These are phyloP conservation scores for Trachelus tabidus DNA, from an alignment of 2,888 invertebrate species.

Conservation along the genomic window DNA sequence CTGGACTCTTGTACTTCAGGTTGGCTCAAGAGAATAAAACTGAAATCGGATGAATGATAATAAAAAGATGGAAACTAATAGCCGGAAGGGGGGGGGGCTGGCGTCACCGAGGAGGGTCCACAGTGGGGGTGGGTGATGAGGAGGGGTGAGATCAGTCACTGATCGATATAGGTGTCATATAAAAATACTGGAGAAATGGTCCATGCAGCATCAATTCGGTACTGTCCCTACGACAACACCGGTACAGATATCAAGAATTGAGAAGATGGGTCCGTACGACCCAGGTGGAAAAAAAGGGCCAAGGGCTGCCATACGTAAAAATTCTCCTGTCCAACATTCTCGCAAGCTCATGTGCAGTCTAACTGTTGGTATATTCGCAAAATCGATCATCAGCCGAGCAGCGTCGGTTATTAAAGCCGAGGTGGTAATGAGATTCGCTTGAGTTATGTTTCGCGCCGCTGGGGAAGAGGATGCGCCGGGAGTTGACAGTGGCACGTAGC, in stretches of 20 bases:
- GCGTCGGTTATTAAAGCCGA: slow-evolving; percentile 17
- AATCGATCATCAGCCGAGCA: slow-evolving; percentile 19
- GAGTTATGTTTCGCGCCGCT: slow-evolving; percentile 1
- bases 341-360: background rate
- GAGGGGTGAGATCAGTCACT: too few relatives aligned
- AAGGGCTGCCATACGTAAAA: too few relatives aligned
- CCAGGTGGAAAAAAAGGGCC: too few relatives aligned
- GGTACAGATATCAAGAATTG: too few relatives aligned
- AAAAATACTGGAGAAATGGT: too few relatives aligned
- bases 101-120: slow-evolving; percentile 44
- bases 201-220: too few relatives aligned
- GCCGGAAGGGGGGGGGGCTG: slow-evolving; percentile 20
- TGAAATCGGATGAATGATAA: slow-evolving; percentile 7
- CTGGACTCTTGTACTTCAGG: slow-evolving; percentile 16
- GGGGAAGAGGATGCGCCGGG: background rate
- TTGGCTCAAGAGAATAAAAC: slow-evolving; percentile 30
- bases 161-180: too few relatives aligned
- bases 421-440: slow-evolving; percentile 20
- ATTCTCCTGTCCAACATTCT: too few relatives aligned
- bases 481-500: background rate
- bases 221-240: too few relatives aligned
- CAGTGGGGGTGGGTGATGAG: slow-evolving; percentile 34
- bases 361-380: slow-evolving; percentile 10
- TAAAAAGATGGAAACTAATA: slow-evolving; percentile 26
- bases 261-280: too few relatives aligned